A percentile compares a stretch with the other conserved stretches of the same genome.
phyloP scores from a whole-genome alignment of 1,140 invertebrate genomes.

The Phenacoccus solenopsis region DNA sequence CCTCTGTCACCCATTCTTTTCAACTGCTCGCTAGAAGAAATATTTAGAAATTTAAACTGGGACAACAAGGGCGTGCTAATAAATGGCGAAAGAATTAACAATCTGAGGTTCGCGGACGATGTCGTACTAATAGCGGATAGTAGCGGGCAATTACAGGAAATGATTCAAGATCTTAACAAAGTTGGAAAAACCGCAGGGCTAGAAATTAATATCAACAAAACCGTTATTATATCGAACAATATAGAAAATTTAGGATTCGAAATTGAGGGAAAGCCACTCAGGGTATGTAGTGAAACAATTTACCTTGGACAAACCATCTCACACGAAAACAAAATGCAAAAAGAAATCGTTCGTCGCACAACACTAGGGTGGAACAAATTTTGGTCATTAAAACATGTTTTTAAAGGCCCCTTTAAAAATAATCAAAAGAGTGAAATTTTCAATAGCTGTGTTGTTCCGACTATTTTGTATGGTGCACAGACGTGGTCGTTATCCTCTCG shows the following conservation, averaged over 20 bases:
- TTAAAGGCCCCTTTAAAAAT: not conserved
- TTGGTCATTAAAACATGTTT: conserved; percentile 9
- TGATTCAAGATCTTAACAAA: conserved; percentile 15
- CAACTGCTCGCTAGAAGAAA: conserved; percentile 21
- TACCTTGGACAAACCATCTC: conserved; percentile 4
- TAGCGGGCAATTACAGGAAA: not conserved
- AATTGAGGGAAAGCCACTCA: not conserved
- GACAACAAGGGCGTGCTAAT: conserved; percentile 25
- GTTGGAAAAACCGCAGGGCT: conserved; percentile 13
- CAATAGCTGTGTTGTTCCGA: conserved; percentile 11
- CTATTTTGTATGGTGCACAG: conserved; percentile 18
- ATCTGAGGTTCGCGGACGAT: conserved; percentile 32
- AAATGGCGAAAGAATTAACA: conserved; percentile 27
- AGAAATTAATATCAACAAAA: conserved; percentile 17
- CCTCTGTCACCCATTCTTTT: conserved; percentile 26
- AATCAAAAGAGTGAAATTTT: conserved; percentile 2
- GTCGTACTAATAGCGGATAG: conserved; percentile 26
- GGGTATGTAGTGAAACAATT: not conserved
- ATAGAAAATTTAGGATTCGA: not conserved
- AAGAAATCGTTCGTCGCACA: conserved; percentile 19
- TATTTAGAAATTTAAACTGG: conserved; percentile 25
- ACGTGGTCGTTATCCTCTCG: conserved; percentile 13
- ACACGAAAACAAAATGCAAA: not conserved
- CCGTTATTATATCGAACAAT: conserved; percentile 13
- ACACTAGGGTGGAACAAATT: conserved; percentile 15